These are phyloP conservation scores for Drosophila fungiperda DNA, from an alignment of 2,888 invertebrate genomes.

Conservation along the genomic window DNA sequence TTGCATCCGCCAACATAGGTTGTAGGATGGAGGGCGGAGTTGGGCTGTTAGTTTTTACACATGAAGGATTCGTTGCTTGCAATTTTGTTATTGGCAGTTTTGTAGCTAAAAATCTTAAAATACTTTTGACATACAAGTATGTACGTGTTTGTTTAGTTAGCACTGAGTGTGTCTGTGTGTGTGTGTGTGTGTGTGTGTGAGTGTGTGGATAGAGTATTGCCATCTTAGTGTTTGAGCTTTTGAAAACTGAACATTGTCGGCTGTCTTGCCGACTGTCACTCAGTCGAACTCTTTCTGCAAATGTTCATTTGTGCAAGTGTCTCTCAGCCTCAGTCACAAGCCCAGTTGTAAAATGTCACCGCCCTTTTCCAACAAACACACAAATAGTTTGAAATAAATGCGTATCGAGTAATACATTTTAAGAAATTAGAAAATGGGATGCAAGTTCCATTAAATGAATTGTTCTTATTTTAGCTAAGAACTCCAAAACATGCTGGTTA, in stretches of 20 bases:
- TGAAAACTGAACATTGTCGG: conserved; percentile 78
- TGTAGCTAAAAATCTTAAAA: conserved; percentile 77
- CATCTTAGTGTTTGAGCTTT: conserved; percentile 70
- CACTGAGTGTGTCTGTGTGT: conserved; percentile 32
- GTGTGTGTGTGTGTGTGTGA: conserved; percentile 33
- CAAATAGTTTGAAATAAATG: conserved; percentile 35
- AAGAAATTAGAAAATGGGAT: conserved; percentile 7
- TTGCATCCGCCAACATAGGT: conserved; percentile 67
- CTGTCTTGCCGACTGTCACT: conserved; percentile 79
- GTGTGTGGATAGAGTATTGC: conserved; percentile 56
- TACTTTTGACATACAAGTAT: conserved; percentile 75
- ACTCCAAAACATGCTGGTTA: conserved; percentile 5
- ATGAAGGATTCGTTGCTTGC: conserved; percentile 21
- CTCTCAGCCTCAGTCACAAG: conserved; percentile 59
- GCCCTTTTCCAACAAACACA: conserved; percentile 34
- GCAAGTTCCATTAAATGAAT: conserved; percentile 46
- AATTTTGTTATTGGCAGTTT: conserved; percentile 76
- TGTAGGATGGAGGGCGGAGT: not conserved
- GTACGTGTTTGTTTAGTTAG: conserved; percentile 66
- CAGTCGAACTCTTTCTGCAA: conserved; percentile 67
- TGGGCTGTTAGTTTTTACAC: not conserved
- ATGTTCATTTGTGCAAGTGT: conserved; percentile 70
- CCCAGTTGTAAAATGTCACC: conserved; percentile 68
- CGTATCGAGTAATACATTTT: conserved; percentile 26
- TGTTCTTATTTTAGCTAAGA: conserved; percentile 39